Percentiles rank a stretch among this genome's conserved stretches.
Evolutionary conservation across 1,140 invertebrate genomes (phyloP).

Genomic region (Leptinotarsa defecta): DNA sequence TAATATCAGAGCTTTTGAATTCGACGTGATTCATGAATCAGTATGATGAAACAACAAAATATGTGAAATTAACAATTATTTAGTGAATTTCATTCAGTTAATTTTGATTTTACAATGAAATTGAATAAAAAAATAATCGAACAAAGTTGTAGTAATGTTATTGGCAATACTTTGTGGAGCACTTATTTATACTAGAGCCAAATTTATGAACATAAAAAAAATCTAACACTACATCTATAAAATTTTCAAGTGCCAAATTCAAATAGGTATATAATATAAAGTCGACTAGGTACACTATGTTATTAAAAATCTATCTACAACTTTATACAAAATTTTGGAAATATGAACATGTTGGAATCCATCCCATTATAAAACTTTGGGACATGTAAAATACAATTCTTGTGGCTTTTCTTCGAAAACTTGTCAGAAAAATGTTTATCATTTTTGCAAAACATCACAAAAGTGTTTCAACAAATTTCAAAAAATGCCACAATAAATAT

Average conservation of each 20-base stretch:
- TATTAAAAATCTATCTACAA: constrained; percentile 56
- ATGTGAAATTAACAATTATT: no score
- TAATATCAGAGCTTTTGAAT: no score
- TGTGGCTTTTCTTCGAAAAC: neutral
- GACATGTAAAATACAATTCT: constrained; percentile 11
- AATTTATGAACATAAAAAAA: constrained; percentile 32
- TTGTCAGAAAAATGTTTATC: neutral
- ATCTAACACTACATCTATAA: constrained; percentile 42
- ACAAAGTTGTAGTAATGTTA: no score
- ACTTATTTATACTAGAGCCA: neutral
- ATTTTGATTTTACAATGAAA: no score
- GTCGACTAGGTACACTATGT: constrained; percentile 52
- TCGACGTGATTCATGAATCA: no score
- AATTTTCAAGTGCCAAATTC: constrained; percentile 46
- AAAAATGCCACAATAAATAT: constrained; percentile 5
- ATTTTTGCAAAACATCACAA: constrained; percentile 27
- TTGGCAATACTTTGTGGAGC: neutral
- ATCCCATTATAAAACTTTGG: constrained; percentile 23
- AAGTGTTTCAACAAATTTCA: constrained; percentile 23
- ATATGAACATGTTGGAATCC: constrained; percentile 45
- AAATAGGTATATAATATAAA: constrained; percentile 49
- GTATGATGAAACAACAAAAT: no score
- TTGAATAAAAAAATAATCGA: no score
- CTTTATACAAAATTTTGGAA: constrained; percentile 52
- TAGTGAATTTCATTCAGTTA: no score